Base-by-base conservation (phyloP, 2,888 invertebrate genomes). In the Eupsilia transversa region DNA sequence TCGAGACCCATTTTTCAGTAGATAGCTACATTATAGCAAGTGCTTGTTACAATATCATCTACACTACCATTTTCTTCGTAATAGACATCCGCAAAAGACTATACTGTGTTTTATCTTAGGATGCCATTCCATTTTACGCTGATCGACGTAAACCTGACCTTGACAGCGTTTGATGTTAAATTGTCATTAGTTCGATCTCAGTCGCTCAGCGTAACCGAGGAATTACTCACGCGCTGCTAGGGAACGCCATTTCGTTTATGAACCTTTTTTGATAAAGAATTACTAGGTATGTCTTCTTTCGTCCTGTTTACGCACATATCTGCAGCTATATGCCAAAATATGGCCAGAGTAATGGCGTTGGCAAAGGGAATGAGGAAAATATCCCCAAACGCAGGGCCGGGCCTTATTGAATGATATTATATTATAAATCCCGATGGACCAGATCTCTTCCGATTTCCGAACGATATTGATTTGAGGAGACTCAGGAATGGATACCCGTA, bases 391-490 rank as follows among this genome's bases (percentile, higher is more conserved):
- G 70, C 46, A 69, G 64, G 64, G 52, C 63, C 54, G 30, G 67
- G 27, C 63, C 77, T 69, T 84, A 87, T 86, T 87, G 87, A 88
- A 85, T 78, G 69, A 85, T 88, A 86, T 87, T 76, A 86, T 88
- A 88, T 86, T 86, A 88, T 88, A 88, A 86, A 87, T 86, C 85
- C 83, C 88, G 33, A 74, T 72, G 83, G 86, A 83, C 88, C 74
- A 72, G 72, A 72, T 85, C 73, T 72, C 67, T 72, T 60, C 68
- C 83, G 74, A 77, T 84, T 83, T 74, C 77, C 77, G 68, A 69
- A 70, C 77, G 76, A 87, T 88, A 86, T 86, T 87, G 86, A 87
- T 86, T 83, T 71, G 72, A 57, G 49, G 67, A 65, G 74, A 56
- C 67, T 67, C 64, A 46, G 73, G 73, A 78, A 79, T 78, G 84